Base-by-base conservation (phyloP, 2,888 invertebrate species). In the Platerodrilus igneus region DNA sequence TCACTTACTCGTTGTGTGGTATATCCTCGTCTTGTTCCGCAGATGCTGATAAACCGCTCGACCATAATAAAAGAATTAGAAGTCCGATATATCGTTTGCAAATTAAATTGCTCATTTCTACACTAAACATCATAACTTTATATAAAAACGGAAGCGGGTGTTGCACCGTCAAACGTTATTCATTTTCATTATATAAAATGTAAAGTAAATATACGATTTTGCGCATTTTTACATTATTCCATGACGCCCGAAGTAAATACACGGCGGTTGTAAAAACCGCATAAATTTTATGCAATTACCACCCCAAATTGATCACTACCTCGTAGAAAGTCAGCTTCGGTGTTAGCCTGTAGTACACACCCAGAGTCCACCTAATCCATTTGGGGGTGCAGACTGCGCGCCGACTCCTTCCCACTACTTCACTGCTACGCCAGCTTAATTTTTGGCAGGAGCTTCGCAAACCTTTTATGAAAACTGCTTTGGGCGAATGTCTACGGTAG, bases 11-110 rank as follows among this genome's bases (percentile, higher is more conserved):
- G 72, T 86, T 86, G 69, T 88, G 88, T 44, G 88, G 89, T 64
- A 89, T 89, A 68, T 88, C 88, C 75, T 89, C 88, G 62, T 87
- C 86, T 70, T 88, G 87, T 71, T 87, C 87, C 58, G 78, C 67
- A 56, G 71, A 70, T 48, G 65, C 68, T 31, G 69, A 66, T 50
- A 68, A 74, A 55, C 76, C 62, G 48, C 68, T 55, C 26, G 67
- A 55, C 43, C 69, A 39, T 32, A 63, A 48, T 33, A 60, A 37
- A 17, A 61, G 26, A 17, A 57, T 44, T 29, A 61, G 41, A 38
- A 52, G 36, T 47, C 47, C 50, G 32, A 48, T 45, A 31, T 35
- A 30, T 22, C 21, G 31, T 25, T 35, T 41, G 34, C 32, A 42
- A 40, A 40, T 29, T 28, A 36, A 45, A 38, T 28, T 27, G 38